phyloP scores from a whole-genome alignment of 2,888 invertebrate genomes.

The Acronicta leporina region DNA sequence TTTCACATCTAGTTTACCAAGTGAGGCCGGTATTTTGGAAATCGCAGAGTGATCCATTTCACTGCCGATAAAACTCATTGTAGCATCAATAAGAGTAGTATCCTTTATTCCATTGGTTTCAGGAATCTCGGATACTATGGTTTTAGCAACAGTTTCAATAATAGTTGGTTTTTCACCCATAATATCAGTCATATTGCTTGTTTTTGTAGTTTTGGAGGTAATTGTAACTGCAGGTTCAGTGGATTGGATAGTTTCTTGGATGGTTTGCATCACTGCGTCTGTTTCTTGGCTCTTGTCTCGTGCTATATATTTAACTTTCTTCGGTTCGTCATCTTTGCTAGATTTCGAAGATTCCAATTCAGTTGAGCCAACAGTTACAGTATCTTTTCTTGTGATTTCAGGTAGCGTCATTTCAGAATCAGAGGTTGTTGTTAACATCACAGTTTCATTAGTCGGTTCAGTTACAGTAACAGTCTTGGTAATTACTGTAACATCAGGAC shows the following conservation, averaged over 20 bases:
- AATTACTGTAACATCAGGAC: conserved; percentile 23
- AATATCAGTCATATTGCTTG: conserved; percentile 10
- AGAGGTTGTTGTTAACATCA: conserved; percentile 17
- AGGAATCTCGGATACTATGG: conserved; percentile 10
- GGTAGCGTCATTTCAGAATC: conserved; percentile 25
- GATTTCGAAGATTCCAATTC: conserved; percentile 10
- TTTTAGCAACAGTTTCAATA: conserved; percentile 18
- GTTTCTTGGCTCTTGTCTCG: conserved; percentile 19
- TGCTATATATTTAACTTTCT: neutral
- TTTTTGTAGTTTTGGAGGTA: conserved; percentile 21
- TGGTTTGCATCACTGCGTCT: conserved; percentile 32
- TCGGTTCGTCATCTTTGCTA: conserved; percentile 12
- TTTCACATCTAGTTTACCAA: conserved; percentile 12
- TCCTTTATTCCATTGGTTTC: conserved; percentile 38
- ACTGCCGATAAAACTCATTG: conserved; percentile 57
- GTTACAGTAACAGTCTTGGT: conserved; percentile 24
- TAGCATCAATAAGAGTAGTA: conserved; percentile 46
- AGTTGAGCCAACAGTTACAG: conserved; percentile 16
- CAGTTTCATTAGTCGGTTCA: conserved; percentile 17
- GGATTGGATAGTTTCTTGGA: conserved; percentile 44
- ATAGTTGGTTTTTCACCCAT: conserved; percentile 17
- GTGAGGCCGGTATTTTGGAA: conserved; percentile 52
- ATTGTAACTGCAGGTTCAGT: conserved; percentile 40
- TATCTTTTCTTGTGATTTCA: conserved; percentile 15
- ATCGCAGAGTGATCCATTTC: conserved; percentile 60